Percentiles rank a stretch among this genome's conserved stretches.
Evolutionary conservation across 1,140 invertebrate genomes (phyloP).

Genomic region (Drosophila pectinifera): DNA sequence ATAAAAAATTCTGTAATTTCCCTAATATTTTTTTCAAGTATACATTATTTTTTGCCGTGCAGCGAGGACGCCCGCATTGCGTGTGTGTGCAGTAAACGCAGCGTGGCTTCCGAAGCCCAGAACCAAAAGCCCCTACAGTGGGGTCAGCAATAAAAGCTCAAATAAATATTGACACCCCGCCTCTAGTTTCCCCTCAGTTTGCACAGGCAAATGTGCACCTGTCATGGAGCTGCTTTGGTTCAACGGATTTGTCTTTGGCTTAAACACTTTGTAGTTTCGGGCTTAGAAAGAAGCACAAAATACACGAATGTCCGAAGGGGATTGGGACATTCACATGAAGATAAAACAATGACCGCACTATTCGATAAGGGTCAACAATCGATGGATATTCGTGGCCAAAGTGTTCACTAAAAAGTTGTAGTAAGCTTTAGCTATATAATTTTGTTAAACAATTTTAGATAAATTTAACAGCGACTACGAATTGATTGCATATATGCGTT

Average conservation of each 20-base stretch:
- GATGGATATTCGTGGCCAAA: not conserved
- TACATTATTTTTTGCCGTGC: slow-evolving; percentile 21
- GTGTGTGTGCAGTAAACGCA: slow-evolving; percentile 59
- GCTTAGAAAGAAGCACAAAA: slow-evolving; percentile 43
- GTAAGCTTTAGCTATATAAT: not conserved
- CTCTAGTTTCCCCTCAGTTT: slow-evolving; percentile 1
- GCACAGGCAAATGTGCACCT: slow-evolving; percentile 25
- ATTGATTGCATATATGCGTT: too few species aligned
- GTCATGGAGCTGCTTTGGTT: slow-evolving; percentile 39
- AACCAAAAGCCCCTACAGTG: slow-evolving; percentile 34
- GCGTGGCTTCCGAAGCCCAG: slow-evolving; percentile 13
- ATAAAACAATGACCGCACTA: slow-evolving; percentile 8
- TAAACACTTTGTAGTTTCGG: slow-evolving; percentile 52
- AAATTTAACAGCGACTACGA: too few species aligned
- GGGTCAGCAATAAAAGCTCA: slow-evolving; percentile 63
- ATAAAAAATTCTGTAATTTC: too few species aligned
- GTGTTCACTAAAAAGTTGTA: not conserved
- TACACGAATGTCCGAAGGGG: slow-evolving; percentile 31
- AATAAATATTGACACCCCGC: slow-evolving; percentile 64
- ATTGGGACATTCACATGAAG: slow-evolving; percentile 11
- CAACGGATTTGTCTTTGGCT: slow-evolving; percentile 52
- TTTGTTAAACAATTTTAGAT: not conserved
- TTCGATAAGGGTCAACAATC: slow-evolving; percentile 19
- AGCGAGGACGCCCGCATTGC: slow-evolving; percentile 68
- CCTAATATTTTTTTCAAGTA: not conserved